Evolutionary conservation across 1,140 invertebrate species (phyloP).

Genomic region (Bombus breviceps): DNA sequence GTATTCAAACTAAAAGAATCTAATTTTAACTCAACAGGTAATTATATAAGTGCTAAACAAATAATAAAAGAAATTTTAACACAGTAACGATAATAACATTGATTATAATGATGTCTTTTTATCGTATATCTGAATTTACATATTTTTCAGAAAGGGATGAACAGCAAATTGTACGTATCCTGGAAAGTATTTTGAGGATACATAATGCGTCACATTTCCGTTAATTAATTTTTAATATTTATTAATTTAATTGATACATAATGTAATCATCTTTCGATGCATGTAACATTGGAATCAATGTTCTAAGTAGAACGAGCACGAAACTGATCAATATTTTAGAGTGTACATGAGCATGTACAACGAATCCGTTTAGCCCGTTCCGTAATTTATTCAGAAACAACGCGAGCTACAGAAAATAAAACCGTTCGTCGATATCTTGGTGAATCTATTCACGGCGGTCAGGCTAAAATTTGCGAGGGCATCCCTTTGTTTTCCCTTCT

Average conservation of each 20-base stretch:
- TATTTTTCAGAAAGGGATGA: background rate
- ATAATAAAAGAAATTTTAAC: background rate
- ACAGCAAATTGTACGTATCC: too few species aligned
- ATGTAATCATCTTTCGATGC: too few species aligned
- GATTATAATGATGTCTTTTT: background rate
- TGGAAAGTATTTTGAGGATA: too few species aligned
- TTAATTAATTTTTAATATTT: too few species aligned
- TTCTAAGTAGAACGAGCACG: too few species aligned
- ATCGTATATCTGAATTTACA: background rate
- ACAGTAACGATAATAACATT: background rate
- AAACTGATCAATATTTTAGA: too few species aligned
- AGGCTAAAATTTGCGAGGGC: conserved; percentile 42
- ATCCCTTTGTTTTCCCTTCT: conserved; percentile 61
- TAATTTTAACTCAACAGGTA: too few species aligned
- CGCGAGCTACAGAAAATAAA: background rate
- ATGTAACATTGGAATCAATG: too few species aligned
- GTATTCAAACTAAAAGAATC: too few species aligned
- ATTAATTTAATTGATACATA: too few species aligned
- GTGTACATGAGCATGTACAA: background rate
- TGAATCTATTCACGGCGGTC: conserved; percentile 51
- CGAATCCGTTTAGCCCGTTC: too few species aligned
- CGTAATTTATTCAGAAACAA: conserved; percentile 18
- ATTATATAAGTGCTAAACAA: background rate
- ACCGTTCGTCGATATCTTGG: conserved; percentile 48
- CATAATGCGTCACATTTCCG: too few species aligned